Evolutionary conservation across 2,888 invertebrate genomes (phyloP).

Genomic region (Lysandra bellargus): DNA sequence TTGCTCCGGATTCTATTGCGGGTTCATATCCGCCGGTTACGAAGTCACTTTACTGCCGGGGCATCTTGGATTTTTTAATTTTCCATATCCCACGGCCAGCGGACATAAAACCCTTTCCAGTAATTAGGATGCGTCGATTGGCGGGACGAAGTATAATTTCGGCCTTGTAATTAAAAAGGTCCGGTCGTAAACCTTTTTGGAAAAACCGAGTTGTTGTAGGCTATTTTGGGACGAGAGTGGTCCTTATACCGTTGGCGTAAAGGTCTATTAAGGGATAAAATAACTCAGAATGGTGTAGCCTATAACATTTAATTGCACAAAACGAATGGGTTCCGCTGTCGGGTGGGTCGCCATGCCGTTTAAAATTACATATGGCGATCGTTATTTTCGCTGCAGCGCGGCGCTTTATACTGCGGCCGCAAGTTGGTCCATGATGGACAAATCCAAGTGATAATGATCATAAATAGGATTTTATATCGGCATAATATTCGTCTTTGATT

Average conservation of each 20-base stretch:
- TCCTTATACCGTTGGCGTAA: neutral
- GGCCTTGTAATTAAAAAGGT: constrained; percentile 18
- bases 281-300: constrained; percentile 16
- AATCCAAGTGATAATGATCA: neutral
- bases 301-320: constrained; percentile 36
- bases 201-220: neutral
- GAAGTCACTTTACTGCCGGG: neutral
- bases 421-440: neutral
- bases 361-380: constrained; percentile 42
- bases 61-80: constrained; percentile 9
- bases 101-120: constrained; percentile 9
- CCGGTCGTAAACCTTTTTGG: constrained; percentile 20
- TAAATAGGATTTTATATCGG: neutral
- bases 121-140: constrained; percentile 5
- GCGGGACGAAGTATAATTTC: constrained; percentile 15
- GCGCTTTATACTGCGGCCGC: constrained; percentile 40
- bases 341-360: constrained; percentile 28
- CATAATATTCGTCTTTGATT: neutral
- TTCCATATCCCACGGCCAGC: neutral
- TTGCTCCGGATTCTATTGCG: neutral
- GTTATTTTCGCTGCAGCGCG: constrained; percentile 41
- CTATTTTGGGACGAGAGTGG: neutral
- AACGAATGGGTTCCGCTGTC: constrained; percentile 14
- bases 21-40: neutral
- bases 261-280: neutral